These are phyloP conservation scores for Cryptoblepharus egeriae DNA, from an alignment of 2,797 vertebrate species.

Conservation along the genomic window DNA sequence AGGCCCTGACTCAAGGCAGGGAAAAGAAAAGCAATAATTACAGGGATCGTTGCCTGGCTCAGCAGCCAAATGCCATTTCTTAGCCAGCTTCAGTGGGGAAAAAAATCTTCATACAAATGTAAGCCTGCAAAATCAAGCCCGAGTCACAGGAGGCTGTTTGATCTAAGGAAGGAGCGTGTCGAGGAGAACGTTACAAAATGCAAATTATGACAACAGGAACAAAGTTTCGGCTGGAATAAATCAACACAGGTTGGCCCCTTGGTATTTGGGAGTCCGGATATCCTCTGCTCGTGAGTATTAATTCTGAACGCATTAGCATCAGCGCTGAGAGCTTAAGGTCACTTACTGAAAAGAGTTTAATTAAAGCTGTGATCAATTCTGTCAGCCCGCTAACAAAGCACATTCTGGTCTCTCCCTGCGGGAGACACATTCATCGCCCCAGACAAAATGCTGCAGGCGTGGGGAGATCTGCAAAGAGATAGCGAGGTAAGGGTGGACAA, in stretches of 20 bases:
- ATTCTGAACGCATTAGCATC: conserved; percentile 60
- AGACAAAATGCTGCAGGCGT: conserved; percentile 8
- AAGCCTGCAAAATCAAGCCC: fast-evolving
- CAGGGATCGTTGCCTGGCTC: neutral
- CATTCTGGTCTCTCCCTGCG: conserved; percentile 68
- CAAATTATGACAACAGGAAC: neutral
- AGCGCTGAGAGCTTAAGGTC: conserved; percentile 58
- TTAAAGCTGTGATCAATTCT: conserved; percentile 72
- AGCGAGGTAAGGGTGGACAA: neutral
- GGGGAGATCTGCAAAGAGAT: conserved; percentile 36
- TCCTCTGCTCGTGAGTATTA: conserved; percentile 38
- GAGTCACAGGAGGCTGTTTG: fast-evolving
- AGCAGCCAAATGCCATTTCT: neutral
- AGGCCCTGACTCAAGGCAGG: fast-evolving
- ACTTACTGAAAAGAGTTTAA: conserved; percentile 70
- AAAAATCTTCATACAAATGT: neutral
- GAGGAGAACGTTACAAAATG: neutral
- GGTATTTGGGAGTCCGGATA: neutral
- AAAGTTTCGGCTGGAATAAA: neutral
- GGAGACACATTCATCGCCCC: conserved; percentile 33
- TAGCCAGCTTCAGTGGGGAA: neutral
- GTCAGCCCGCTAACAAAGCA: conserved; percentile 62
- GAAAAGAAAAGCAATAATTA: neutral
- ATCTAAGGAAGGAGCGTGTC: fast-evolving
- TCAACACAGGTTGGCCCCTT: neutral